Evolutionary conservation across 2,888 invertebrate species (phyloP).

Genomic region (Cetonia aurata): DNA sequence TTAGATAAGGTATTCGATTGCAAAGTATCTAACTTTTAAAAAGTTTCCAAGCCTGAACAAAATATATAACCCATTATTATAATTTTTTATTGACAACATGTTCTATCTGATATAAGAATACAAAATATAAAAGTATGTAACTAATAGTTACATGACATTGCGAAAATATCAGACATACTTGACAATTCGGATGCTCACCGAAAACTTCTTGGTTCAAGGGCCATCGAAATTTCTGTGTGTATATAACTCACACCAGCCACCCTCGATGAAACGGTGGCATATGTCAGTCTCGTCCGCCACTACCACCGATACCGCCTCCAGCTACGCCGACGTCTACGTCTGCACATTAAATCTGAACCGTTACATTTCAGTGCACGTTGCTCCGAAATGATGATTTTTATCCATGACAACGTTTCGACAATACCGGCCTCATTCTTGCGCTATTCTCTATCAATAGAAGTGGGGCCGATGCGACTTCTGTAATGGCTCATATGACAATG

Average conservation of each 20-base stretch:
- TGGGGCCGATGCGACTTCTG: constrained; percentile 60
- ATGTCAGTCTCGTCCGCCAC: constrained; percentile 28
- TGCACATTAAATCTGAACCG: constrained; percentile 54
- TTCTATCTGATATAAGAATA: no score
- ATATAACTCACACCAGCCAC: constrained; percentile 28
- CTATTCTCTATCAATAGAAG: constrained; percentile 61
- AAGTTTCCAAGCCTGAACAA: no score
- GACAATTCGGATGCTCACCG: background rate
- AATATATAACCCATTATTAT: no score
- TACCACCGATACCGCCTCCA: constrained; percentile 19
- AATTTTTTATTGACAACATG: no score
- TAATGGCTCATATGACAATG: constrained; percentile 65
- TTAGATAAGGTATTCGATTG: no score
- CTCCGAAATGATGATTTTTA: constrained; percentile 64
- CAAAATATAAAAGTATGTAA: no score
- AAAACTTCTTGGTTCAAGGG: background rate
- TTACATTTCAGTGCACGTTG: constrained; percentile 63
- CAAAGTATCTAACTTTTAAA: no score
- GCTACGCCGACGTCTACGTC: constrained; percentile 37
- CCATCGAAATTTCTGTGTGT: constrained; percentile 15
- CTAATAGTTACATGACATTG: no score
- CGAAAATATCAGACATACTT: background rate
- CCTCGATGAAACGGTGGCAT: constrained; percentile 31
- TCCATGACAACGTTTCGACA: constrained; percentile 64
- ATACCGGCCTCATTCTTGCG: constrained; percentile 61